Evolutionary conservation across 2,888 invertebrate genomes (phyloP).

Genomic region (Entomobrya proxima): DNA sequence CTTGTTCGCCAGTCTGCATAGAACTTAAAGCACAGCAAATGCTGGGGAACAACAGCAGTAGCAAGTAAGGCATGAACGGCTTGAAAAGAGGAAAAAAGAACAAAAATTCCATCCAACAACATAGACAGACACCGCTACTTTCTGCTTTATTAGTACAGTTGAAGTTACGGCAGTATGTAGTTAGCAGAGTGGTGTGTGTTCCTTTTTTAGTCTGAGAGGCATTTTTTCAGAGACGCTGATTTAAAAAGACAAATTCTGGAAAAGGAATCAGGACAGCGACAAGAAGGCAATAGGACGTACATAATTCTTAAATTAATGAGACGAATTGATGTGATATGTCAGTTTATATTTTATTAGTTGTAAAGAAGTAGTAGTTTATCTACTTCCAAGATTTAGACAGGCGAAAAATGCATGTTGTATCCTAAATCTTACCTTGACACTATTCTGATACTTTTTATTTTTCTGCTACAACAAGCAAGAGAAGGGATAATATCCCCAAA

Average conservation of each 20-base stretch:
- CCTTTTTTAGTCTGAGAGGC: constrained; percentile 1
- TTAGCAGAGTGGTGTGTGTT: constrained; percentile 29
- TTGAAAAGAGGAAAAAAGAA: constrained; percentile 42
- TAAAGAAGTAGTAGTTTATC: background rate
- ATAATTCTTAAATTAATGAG: constrained; percentile 26
- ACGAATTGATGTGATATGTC: constrained; percentile 45
- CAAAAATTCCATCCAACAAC: constrained; percentile 55
- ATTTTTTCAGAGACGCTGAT: constrained; percentile 9
- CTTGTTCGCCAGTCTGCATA: too few relatives aligned
- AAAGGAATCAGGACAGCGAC: constrained; percentile 25
- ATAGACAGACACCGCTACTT: constrained; percentile 41
- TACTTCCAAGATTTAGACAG: background rate
- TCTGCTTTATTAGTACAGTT: constrained; percentile 40
- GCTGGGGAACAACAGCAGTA: constrained; percentile 24
- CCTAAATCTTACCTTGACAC: constrained; percentile 20
- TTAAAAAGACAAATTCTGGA: constrained; percentile 40
- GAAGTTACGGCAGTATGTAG: constrained; percentile 23
- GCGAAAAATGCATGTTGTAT: constrained; percentile 14
- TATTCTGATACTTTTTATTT: background rate
- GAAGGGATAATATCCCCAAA: background rate
- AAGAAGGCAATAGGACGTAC: background rate
- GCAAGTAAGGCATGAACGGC: background rate
- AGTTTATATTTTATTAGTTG: background rate
- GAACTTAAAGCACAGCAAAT: background rate
- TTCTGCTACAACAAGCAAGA: background rate